Evolutionary conservation across 2,797 vertebrate species (phyloP), one percentile per base, ranked within the genome.

Genomic region (Cercopithecus diana): DNA sequence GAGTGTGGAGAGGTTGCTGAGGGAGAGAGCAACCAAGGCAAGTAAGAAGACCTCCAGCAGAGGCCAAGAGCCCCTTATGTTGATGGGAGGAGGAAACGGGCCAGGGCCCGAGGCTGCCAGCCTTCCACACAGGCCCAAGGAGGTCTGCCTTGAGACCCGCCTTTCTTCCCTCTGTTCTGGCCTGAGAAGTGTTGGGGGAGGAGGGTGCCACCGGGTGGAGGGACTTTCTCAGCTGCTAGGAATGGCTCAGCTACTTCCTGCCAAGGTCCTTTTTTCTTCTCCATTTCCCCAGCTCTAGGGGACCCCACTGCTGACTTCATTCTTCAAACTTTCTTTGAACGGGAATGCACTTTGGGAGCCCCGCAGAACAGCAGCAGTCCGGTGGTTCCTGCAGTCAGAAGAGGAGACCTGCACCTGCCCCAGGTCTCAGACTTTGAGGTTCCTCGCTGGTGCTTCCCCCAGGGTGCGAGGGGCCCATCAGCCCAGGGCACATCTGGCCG

Each of bases 191-290:
- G 4, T 13, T 5, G 36, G 11, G 4, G 3, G 10, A 5, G 1
- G 12, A 36, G 7, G 0, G 24, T 50, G 2, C 50, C 2, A 0
- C 9, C 7, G 15, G 4, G 5, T 11, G 17, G 30, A 26, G 2
- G 19, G 28, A 41, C 28, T 20, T 70, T 75, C 55, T 39, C 39
- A 28, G 83, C 15, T 41, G 41, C 61, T 14, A 22, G 24, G 17
- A 55, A 48, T 0, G 11, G 28, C 48, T 57, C 2, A 0, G n/a
- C 15, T 10, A 20, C 15, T 30, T 82, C 9, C 15, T 55, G 75
- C 17, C 72, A 33, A 1, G 12, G 28, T 19, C 22, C 15, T 7
- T 39, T 7, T 4, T 57, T 48, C 80, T 87, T 52, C 22, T 64
- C 30, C 39, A 26, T 36, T 33, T 7, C 41, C 58, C 12, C 4